A percentile compares a stretch with the other conserved stretches of the same genome.
These are phyloP conservation scores for Myrmophylax atrothorax DNA, from an alignment of 2,113 vertebrate species.

Conservation along the genomic window DNA sequence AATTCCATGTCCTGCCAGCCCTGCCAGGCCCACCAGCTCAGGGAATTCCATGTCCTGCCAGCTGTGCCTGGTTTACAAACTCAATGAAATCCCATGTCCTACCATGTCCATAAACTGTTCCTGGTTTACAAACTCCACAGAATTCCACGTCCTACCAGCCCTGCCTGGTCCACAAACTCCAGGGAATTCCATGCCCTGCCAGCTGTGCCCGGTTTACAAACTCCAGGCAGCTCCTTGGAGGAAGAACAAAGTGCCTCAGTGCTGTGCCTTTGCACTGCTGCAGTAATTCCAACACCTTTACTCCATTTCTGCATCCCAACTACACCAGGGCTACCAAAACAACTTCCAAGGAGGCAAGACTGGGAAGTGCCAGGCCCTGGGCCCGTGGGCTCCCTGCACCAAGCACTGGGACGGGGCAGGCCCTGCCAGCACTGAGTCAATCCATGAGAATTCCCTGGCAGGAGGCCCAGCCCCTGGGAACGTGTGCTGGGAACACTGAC, in stretches of 20 bases:
- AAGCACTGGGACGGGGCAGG: neutral
- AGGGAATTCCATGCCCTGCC: neutral
- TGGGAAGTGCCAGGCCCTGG: neutral
- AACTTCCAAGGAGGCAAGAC: fast-evolving
- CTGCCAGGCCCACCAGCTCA: neutral
- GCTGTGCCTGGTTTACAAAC: neutral
- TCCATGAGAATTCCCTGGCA: neutral
- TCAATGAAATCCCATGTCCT: neutral
- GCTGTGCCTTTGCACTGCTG: neutral
- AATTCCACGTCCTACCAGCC: neutral
- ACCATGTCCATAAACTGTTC: neutral
- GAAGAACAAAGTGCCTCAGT: neutral
- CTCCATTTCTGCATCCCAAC: fast-evolving
- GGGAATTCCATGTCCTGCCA: neutral
- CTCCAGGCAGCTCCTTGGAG: neutral
- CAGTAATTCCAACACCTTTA: neutral
- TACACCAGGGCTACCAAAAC: fast-evolving
- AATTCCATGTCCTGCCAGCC: neutral
- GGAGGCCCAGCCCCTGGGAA: neutral
- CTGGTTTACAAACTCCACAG: neutral
- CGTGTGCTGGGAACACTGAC: neutral
- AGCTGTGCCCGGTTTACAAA: neutral
- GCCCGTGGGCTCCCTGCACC: fast-evolving
- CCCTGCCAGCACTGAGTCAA: neutral
- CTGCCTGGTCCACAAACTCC: neutral